Conservation (phyloP, 2,888 invertebrate species). For the Euzophera pinguis region DNA sequence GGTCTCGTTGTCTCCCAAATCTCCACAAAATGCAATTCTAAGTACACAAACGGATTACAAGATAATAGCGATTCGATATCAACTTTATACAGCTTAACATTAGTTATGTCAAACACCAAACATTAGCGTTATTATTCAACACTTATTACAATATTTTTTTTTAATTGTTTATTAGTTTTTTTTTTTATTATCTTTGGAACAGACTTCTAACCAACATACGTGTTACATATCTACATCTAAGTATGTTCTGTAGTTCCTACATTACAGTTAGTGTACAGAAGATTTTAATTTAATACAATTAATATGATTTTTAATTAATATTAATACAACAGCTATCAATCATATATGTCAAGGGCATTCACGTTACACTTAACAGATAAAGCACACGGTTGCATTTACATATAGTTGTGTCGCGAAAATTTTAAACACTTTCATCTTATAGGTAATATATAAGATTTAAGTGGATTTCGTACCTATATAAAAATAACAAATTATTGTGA, state of each 20-base stretch:
- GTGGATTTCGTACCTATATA: neutral
- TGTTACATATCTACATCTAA: constrained; percentile 57
- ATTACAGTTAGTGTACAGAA: constrained; percentile 37
- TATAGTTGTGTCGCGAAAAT: neutral
- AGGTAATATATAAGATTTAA: neutral
- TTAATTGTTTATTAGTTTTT: constrained; percentile 41
- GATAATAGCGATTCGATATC: constrained; percentile 7
- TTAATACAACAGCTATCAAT: constrained; percentile 33
- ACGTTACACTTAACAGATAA: constrained; percentile 13
- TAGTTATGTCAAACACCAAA: constrained; percentile 56
- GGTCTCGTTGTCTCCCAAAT: neutral
- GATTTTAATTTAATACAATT: constrained; percentile 31
- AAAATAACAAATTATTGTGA: neutral
- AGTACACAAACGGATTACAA: constrained; percentile 1
- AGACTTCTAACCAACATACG: constrained; percentile 54
- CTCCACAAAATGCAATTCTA: neutral
- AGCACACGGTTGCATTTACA: neutral
- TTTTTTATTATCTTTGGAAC: constrained; percentile 54
- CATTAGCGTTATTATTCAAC: constrained; percentile 67
- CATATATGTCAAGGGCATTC: constrained; percentile 29
- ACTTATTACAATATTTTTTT: constrained; percentile 64
- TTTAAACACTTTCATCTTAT: neutral
- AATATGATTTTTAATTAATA: constrained; percentile 10
- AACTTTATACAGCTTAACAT: constrained; percentile 36
- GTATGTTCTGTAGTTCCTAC: constrained; percentile 33